Evolutionary conservation across 2,888 invertebrate genomes (phyloP).

Genomic region (Opisthograptis luteolata): DNA sequence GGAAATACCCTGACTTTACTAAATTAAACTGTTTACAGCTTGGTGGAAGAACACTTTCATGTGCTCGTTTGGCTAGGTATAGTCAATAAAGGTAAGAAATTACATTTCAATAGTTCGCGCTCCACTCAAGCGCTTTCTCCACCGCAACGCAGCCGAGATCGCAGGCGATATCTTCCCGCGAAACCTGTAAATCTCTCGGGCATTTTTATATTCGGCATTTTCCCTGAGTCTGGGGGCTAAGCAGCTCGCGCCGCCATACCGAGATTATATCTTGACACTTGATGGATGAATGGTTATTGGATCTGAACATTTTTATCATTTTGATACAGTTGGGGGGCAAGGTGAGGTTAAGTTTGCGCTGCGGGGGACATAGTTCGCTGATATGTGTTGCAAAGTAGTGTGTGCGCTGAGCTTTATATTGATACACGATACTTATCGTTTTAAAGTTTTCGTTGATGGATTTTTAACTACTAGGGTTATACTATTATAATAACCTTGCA

Average conservation of each 20-base stretch:
- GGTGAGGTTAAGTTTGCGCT: constrained; percentile 59
- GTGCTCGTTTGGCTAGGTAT: no score
- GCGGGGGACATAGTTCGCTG: constrained; percentile 58
- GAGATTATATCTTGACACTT: constrained; percentile 89
- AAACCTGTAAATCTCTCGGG: constrained; percentile 82
- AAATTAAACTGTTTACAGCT: no score
- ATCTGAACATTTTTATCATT: constrained; percentile 87
- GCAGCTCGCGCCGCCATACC: constrained; percentile 80
- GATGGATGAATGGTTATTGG: constrained; percentile 93
- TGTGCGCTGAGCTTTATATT: constrained; percentile 34
- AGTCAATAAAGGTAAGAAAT: not conserved
- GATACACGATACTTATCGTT: constrained; percentile 19
- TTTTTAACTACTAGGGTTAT: constrained; percentile 25
- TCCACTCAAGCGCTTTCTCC: constrained; percentile 37
- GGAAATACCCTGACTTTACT: no score
- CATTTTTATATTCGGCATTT: constrained; percentile 80
- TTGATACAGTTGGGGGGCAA: constrained; percentile 79
- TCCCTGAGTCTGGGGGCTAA: constrained; percentile 73
- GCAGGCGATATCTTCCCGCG: constrained; percentile 68
- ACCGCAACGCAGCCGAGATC: constrained; percentile 73
- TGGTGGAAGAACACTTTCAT: no score
- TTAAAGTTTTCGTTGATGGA: constrained; percentile 27
- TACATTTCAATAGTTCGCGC: not conserved
- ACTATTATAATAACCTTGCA: no score
- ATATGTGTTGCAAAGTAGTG: constrained; percentile 29